These are phyloP conservation scores for Aphrocallistes beatrix DNA, from an alignment of 37 sponge, comb jelly and placozoan genomes.

Conservation along the genomic window DNA sequence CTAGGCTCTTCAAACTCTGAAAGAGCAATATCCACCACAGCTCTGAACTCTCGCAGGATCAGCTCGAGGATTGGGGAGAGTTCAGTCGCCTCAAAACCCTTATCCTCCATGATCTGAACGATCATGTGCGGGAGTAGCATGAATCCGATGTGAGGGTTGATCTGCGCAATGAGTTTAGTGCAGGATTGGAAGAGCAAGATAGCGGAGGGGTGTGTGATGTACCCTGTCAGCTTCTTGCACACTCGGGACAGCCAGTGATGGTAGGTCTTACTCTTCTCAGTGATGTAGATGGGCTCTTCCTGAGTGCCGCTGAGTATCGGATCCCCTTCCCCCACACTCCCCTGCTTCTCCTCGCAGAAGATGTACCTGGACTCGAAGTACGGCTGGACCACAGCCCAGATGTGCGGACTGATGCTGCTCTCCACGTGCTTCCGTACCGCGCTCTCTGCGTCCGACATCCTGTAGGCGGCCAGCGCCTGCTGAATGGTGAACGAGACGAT, in stretches of 20 bases:
- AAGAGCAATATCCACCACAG: background rate
- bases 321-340: background rate
- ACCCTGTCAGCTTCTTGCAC: background rate
- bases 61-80: background rate
- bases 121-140: background rate
- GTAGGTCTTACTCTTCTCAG: background rate
- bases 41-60: background rate
- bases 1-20: background rate
- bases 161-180: background rate
- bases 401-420: background rate
- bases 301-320: background rate
- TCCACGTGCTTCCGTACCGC: background rate
- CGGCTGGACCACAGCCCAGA: background rate
- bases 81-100: background rate
- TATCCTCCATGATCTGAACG: background rate
- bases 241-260: background rate
- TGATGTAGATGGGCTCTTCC: background rate
- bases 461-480: background rate
- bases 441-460: background rate
- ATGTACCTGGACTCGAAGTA: background rate
- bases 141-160: background rate
- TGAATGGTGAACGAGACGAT: background rate
- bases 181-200: background rate
- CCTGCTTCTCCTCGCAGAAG: background rate
- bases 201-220: background rate